Conservation (phyloP, 2,113 vertebrate genomes). For the Camelus dromedarius region DNA sequence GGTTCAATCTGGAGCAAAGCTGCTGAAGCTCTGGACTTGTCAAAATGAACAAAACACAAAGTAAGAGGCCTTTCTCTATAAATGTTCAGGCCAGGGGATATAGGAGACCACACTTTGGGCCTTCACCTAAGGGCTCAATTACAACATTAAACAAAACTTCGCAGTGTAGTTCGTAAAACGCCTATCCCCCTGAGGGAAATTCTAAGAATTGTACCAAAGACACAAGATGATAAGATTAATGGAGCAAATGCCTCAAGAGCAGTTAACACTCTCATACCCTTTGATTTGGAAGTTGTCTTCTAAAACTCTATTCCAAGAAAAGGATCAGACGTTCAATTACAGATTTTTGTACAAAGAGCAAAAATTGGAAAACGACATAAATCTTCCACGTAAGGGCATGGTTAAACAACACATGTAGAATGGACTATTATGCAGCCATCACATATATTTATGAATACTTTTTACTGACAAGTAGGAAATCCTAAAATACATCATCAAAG, state of each 20-base stretch:
- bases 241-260: slow-evolving; percentile 31
- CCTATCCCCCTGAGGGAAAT: neutral
- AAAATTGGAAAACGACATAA: slow-evolving; percentile 41
- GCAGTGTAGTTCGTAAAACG: slow-evolving; percentile 47
- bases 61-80: neutral
- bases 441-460: slow-evolving; percentile 20
- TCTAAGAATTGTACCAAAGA: slow-evolving; percentile 27
- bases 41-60: slow-evolving; percentile 54
- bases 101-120: neutral
- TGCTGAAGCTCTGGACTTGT: neutral
- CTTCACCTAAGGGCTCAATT: slow-evolving; percentile 9
- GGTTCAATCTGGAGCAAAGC: neutral
- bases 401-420: slow-evolving; percentile 10
- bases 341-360: slow-evolving; percentile 15
- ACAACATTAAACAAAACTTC: slow-evolving; percentile 27
- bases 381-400: neutral
- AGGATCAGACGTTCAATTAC: neutral
- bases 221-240: slow-evolving; percentile 54
- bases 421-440: neutral
- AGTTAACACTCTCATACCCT: neutral
- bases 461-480: slow-evolving; percentile 41
- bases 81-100: neutral
- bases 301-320: slow-evolving; percentile 51
- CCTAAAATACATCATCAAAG: slow-evolving; percentile 36
- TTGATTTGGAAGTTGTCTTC: slow-evolving; percentile 42